phyloP scores from a whole-genome alignment of 1,140 invertebrate species.

The Neotoxoptera formosana region DNA sequence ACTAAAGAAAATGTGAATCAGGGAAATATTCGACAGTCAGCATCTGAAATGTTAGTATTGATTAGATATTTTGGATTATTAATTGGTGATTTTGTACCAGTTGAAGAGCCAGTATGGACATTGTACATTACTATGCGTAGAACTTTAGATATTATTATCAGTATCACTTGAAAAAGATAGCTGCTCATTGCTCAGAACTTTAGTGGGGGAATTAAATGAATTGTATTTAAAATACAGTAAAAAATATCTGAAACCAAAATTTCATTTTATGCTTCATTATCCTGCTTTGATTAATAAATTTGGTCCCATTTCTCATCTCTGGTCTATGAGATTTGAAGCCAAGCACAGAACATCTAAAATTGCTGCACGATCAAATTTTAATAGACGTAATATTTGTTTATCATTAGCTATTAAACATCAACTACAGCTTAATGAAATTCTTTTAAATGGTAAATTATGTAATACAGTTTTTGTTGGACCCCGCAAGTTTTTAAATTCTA shows the following conservation, averaged over 20 bases:
- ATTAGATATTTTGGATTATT: background rate
- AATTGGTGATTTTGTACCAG: background rate
- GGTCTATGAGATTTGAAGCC: background rate
- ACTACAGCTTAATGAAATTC: background rate
- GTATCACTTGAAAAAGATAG: slow-evolving; percentile 20
- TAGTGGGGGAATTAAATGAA: background rate
- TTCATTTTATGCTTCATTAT: background rate
- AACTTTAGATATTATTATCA: background rate
- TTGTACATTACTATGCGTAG: background rate
- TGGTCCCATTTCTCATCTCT: background rate
- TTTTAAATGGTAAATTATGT: background rate
- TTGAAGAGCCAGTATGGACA: background rate
- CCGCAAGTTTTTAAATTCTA: background rate
- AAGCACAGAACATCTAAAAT: slow-evolving; percentile 10
- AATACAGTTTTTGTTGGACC: background rate
- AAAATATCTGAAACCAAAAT: background rate
- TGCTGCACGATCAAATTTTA: background rate
- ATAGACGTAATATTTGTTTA: background rate
- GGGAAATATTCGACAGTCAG: background rate
- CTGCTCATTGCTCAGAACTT: background rate
- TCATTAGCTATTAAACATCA: background rate
- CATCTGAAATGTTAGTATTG: background rate
- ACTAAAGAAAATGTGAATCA: background rate
- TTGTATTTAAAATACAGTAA: background rate
- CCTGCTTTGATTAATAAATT: background rate